Conservation (phyloP, 2,888 invertebrate genomes). For the Cylloceria caligata region DNA sequence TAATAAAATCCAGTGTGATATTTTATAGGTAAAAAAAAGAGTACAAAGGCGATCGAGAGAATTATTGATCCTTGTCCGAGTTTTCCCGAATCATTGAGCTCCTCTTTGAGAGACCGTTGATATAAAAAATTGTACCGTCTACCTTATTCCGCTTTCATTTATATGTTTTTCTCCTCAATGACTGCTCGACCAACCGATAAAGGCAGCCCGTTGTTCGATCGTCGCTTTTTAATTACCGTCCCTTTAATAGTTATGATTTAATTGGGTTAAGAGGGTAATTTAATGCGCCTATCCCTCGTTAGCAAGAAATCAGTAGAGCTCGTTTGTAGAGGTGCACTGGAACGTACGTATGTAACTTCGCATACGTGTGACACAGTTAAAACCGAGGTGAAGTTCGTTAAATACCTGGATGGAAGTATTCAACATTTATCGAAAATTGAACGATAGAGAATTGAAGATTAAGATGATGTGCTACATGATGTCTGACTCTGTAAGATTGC, state of each 20-base stretch:
- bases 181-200: conserved; percentile 22
- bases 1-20: conserved; percentile 80
- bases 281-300: conserved; percentile 63
- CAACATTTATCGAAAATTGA: not conserved
- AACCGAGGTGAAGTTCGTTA: not conserved
- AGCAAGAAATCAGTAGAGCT: conserved; percentile 53
- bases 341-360: not conserved
- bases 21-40: conserved; percentile 72
- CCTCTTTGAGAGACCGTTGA: conserved; percentile 22
- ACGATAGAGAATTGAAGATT: too few relatives aligned
- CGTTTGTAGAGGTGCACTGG: conserved; percentile 6
- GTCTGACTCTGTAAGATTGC: too few relatives aligned
- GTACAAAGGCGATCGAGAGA: conserved; percentile 12
- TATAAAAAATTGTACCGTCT: not conserved
- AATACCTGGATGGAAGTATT: not conserved
- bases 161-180: conserved; percentile 30
- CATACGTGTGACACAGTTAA: conserved; percentile 2
- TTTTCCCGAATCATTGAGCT: conserved; percentile 30
- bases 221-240: conserved; percentile 66
- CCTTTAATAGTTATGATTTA: conserved; percentile 64
- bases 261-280: conserved; percentile 70
- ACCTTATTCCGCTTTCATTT: not conserved
- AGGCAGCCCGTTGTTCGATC: not conserved
- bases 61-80: conserved; percentile 37
- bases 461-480: too few relatives aligned